Evolutionary conservation across 2,888 invertebrate species (phyloP).

Genomic region (Xylota segnis): DNA sequence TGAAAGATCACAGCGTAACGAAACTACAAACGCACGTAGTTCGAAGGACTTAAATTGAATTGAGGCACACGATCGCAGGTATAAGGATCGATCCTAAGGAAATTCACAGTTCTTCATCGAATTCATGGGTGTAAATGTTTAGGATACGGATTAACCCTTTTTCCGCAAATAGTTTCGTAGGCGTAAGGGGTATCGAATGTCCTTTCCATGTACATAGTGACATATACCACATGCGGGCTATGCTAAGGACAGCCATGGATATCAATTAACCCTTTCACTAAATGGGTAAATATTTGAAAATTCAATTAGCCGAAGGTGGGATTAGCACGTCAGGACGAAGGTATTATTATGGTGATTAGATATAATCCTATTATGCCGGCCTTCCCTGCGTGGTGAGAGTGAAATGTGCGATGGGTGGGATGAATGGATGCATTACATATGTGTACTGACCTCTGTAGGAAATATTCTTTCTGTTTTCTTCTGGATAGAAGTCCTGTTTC

Average conservation of each 20-base stretch:
- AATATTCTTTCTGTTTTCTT: too few relatives aligned
- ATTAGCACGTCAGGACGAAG: conserved; percentile 79
- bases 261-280: conserved; percentile 76
- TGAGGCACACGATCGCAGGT: conserved; percentile 70
- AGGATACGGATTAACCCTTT: conserved; percentile 74
- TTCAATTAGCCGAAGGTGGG: conserved; percentile 83
- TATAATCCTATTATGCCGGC: conserved; percentile 70
- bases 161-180: conserved; percentile 68
- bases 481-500: too few relatives aligned
- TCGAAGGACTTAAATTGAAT: conserved; percentile 20
- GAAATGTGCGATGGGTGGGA: neutral
- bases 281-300: conserved; percentile 83
- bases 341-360: conserved; percentile 73
- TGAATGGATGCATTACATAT: neutral
- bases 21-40: too few relatives aligned
- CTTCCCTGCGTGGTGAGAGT: conserved; percentile 23
- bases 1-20: conserved; percentile 69
- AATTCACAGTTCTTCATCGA: neutral
- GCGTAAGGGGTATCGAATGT: conserved; percentile 49
- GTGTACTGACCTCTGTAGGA: too few relatives aligned
- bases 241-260: conserved; percentile 54
- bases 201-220: conserved; percentile 42
- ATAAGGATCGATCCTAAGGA: conserved; percentile 22
- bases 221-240: conserved; percentile 39
- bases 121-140: conserved; percentile 68